These are phyloP conservation scores for Takifugu flavidus DNA, from an alignment of 2,113 vertebrate species.

Conservation along the genomic window DNA sequence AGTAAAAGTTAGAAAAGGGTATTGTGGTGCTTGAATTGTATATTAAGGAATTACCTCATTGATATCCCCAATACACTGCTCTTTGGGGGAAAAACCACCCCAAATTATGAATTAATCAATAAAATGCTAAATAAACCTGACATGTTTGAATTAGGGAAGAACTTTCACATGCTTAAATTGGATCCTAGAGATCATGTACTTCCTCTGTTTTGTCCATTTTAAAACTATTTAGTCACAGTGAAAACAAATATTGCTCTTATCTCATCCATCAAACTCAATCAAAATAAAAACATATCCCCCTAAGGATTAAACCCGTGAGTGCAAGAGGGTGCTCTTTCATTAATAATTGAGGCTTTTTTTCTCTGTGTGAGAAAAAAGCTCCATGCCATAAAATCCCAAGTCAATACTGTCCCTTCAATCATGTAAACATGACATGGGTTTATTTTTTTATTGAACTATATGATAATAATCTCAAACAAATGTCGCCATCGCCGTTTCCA, in stretches of 20 bases:
- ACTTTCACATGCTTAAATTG: too few species aligned
- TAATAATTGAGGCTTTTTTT: slow-evolving; percentile 46
- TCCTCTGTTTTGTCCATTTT: too few species aligned
- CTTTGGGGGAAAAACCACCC: too few species aligned
- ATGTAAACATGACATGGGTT: neutral
- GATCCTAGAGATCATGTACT: too few species aligned
- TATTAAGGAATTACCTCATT: too few species aligned
- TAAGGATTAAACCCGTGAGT: slow-evolving; percentile 15
- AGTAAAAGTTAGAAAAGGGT: neutral
- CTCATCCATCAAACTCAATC: neutral
- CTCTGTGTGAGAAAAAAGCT: slow-evolving; percentile 16
- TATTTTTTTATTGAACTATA: slow-evolving; percentile 1
- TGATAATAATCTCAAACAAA: slow-evolving; percentile 4
- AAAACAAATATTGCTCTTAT: neutral
- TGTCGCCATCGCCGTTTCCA: neutral
- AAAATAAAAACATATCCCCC: slow-evolving; percentile 15
- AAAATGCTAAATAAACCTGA: neutral
- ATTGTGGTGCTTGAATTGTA: too few species aligned
- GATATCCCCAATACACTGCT: too few species aligned
- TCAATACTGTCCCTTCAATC: neutral
- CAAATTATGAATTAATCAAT: too few species aligned
- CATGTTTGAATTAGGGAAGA: neutral
- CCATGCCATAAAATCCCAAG: neutral
- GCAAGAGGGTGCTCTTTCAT: slow-evolving; percentile 25
- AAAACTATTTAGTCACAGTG: neutral